These are phyloP conservation scores for Tapera naevia DNA, from an alignment of 2,797 vertebrate genomes.

Conservation along the genomic window DNA sequence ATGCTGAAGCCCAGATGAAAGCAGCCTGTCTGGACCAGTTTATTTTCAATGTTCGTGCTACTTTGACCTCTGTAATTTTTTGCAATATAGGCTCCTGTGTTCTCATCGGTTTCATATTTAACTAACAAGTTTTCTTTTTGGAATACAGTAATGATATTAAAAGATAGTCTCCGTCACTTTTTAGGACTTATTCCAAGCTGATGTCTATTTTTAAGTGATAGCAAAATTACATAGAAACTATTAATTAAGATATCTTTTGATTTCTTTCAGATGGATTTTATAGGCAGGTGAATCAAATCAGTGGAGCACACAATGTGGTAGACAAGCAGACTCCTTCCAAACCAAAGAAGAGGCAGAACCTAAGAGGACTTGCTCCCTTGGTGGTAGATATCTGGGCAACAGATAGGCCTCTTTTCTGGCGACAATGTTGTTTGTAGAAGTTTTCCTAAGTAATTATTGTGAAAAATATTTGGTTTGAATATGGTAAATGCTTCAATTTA, in stretches of 20 bases:
- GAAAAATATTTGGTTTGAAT: background rate
- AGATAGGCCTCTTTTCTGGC: background rate
- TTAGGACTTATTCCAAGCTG: background rate
- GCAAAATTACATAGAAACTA: background rate
- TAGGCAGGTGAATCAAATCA: conserved; percentile 93
- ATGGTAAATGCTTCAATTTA: background rate
- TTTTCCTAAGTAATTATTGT: background rate
- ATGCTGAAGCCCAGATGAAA: background rate
- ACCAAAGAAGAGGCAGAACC: conserved; percentile 79
- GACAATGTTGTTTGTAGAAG: background rate
- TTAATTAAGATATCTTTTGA: background rate
- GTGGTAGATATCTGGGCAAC: conserved; percentile 81
- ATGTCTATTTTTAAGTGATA: background rate
- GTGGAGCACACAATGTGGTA: conserved; percentile 89
- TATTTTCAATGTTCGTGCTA: background rate
- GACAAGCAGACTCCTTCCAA: conserved; percentile 84
- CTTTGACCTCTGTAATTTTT: background rate
- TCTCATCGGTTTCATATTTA: background rate
- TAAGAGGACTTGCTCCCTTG: conserved; percentile 88
- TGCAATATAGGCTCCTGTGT: background rate
- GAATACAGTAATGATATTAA: background rate
- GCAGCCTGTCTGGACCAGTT: background rate
- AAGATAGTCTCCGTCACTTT: background rate
- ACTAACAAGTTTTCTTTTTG: background rate
- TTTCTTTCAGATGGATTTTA: conserved; percentile 91